Base-by-base conservation (phyloP, 2,113 vertebrate genomes). In the Paradisaea rubra region DNA sequence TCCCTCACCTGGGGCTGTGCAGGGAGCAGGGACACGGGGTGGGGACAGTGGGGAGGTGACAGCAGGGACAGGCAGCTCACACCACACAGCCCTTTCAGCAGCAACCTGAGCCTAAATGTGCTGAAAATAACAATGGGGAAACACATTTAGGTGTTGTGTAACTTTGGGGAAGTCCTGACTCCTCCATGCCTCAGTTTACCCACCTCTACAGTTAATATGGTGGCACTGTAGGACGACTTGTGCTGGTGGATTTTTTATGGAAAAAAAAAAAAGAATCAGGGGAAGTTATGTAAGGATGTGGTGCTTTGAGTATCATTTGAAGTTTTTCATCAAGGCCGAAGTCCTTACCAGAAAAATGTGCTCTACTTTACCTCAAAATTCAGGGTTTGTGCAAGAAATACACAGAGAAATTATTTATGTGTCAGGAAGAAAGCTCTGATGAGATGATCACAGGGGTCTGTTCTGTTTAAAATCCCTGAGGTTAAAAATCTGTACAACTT, bases 1-100 rank as follows among this genome's bases (percentile, higher is more conserved):
- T 10, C 10, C 11, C 6, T 41, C 2, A 1, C 1, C 5, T 30
- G 28, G 42, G 52, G 6, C 59, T 59, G 80, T 0, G 0, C 30
- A 5, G 52, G 41, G 31, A 63, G 27, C 23, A 25, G 31, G 10
- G 15, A 14, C 2, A 6, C 0, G 0, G 53, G 33, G 18, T 25
- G 19, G 30, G 79, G 30, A 3, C 2, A 22, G 37, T 6, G 25
- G 20, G 23, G n/a, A 42, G 30, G 53, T 16, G 69, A 30, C 15
- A 59, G 21, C 64, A 60, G 54, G 54, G 25, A 24, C 28, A 21
- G 30, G 61, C 47, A 52, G 10, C 1, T 4, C 28, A 8, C 30
- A 24, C 4, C 65, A 64, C 47, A 71, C 63, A 41, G 27, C 15
- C 20, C 28, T 41, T 85, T 45, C 24, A 27, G 64, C 56, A 31